Percentiles rank a stretch among this genome's conserved stretches.
These are phyloP conservation scores for Sylvilagus floridanus DNA, from an alignment of 2,797 vertebrate genomes.

Conservation along the genomic window DNA sequence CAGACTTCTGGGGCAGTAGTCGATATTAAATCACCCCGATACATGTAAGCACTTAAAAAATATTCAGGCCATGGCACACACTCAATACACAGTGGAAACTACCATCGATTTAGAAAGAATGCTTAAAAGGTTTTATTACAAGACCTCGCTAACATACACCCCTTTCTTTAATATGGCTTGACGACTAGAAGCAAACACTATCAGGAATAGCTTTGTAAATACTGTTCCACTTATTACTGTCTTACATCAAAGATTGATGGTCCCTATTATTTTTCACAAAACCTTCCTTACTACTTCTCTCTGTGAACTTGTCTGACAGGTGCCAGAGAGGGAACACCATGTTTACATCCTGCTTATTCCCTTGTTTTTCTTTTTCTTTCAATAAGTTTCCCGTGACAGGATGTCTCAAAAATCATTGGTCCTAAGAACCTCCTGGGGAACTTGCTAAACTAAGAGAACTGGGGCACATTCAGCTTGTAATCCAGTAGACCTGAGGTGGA, in stretches of 20 bases:
- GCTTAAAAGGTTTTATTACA: background rate
- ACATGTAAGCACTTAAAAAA: background rate
- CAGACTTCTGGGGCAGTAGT: background rate
- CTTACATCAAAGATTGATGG: background rate
- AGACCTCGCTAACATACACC: background rate
- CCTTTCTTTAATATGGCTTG: background rate
- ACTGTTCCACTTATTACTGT: background rate
- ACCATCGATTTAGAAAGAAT: background rate
- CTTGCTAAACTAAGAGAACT: background rate
- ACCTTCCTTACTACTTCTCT: background rate
- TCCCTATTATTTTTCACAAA: background rate
- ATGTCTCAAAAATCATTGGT: background rate
- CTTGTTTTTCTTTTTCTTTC: slow-evolving; percentile 12
- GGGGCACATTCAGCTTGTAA: background rate
- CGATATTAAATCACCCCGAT: background rate
- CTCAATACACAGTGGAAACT: background rate
- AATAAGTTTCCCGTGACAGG: background rate
- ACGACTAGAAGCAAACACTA: background rate
- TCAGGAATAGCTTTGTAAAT: background rate
- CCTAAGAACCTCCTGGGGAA: background rate
- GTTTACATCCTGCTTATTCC: background rate
- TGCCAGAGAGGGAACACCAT: background rate
- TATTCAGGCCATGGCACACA: background rate
- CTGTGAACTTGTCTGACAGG: background rate
- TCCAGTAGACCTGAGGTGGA: background rate